Evolutionary conservation across 2,888 invertebrate species (phyloP), one percentile per base, ranked within the genome.

Genomic region (Antitype chi): DNA sequence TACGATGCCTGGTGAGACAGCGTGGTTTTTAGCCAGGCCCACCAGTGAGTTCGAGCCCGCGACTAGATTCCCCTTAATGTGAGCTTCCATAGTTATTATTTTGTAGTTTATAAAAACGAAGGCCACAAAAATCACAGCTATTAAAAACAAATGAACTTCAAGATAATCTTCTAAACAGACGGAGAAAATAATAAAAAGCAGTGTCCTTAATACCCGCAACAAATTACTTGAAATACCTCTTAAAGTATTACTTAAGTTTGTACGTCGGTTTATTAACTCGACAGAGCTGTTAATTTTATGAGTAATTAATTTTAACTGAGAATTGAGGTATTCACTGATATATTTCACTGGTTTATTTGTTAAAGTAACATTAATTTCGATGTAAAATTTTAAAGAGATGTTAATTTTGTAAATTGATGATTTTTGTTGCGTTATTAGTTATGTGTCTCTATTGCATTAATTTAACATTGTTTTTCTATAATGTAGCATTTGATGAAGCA

Each of bases 211-310:
- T 57, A 63, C 82, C 38, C n/a, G 49, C 55, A 28, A 76, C 62
- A 82, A 78, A 78, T 82, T 78, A 63, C 43, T 63, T 17, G 23
- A 49, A 78, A 63, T 63, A 63, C 62, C 62, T 52, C 82, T 23
- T 78, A 63, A 59, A 71, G 57, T n/a, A 81, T 47, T 49, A 62
- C 60, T 81, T 62, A 62, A 62, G 47, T 81, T 57, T 49, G 49
- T 55, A 55, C 28, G n/a, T 28, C n/a, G 28, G n/a, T 75, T 82
- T 59, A 52, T 60, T 78, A 75, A 57, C 38, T 82, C 38, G n/a
- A 63, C 62, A 28, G 55, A 13, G n/a, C 38, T 63, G 76, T 78
- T 75, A 63, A 77, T 63, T 78, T 78, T 82, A 82, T 82, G 63
- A 55, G 55, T 62, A 55, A 75, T 78, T 43, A 75, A 82, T 82